phyloP scores from a whole-genome alignment of 53 echinoderm and acorn worm genomes.

The Echinometra lucunter region DNA sequence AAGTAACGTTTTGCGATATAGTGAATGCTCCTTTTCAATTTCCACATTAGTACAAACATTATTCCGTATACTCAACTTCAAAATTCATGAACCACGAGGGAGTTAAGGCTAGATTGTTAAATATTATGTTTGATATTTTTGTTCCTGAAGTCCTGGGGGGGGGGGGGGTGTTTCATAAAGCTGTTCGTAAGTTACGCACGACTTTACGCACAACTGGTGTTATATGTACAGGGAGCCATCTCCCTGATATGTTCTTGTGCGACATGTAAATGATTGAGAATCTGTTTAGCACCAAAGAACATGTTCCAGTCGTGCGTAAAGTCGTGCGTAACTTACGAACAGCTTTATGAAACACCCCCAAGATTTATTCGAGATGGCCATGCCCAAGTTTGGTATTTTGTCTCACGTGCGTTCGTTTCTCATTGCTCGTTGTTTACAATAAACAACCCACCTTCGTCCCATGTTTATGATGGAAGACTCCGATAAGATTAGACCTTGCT shows the following conservation, averaged over 20 bases:
- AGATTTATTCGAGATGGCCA: not conserved
- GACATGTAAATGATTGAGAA: too few relatives aligned
- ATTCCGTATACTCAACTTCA: not conserved
- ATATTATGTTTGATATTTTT: not conserved
- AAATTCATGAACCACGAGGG: not conserved
- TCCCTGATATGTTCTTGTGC: too few relatives aligned
- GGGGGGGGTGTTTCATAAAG: too few relatives aligned
- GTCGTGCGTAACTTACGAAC: too few relatives aligned
- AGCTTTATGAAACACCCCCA: too few relatives aligned
- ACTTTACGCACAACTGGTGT: too few relatives aligned
- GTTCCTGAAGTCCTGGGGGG: not conserved
- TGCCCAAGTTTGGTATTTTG: not conserved
- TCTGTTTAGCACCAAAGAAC: too few relatives aligned
- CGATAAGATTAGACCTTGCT: slow-evolving; percentile 10
- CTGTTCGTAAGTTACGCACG: too few relatives aligned
- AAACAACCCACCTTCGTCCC: slow-evolving; percentile 55
- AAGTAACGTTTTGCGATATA: not conserved
- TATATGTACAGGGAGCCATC: too few relatives aligned
- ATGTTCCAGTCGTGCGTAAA: too few relatives aligned
- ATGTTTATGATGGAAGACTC: slow-evolving; percentile 31
- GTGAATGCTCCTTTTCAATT: not conserved
- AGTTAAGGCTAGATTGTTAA: not conserved
- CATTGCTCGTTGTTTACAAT: slow-evolving; percentile 12
- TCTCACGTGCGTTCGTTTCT: slow-evolving; percentile 37
- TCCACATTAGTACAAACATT: not conserved